Conservation (phyloP, 2,113 vertebrate genomes). For the Trematomus loennbergii region DNA sequence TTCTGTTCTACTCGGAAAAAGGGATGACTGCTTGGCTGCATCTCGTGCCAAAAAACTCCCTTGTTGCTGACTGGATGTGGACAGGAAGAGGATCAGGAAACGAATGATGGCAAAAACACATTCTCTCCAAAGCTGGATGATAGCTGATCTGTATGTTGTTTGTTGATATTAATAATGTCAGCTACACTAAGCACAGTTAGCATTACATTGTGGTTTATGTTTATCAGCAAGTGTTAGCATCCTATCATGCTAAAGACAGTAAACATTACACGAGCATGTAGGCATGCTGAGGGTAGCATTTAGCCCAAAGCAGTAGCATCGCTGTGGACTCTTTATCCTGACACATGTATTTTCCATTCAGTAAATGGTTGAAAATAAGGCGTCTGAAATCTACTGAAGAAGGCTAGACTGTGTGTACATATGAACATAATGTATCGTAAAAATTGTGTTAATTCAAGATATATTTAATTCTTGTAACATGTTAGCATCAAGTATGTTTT, state of each 20-base stretch:
- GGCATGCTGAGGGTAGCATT: background rate
- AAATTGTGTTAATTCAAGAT: background rate
- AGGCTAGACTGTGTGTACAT: background rate
- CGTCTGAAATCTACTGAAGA: background rate
- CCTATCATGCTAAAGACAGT: background rate
- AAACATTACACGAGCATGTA: background rate
- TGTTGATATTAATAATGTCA: background rate
- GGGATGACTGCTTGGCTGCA: background rate
- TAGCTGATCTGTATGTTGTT: background rate
- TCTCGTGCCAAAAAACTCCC: background rate
- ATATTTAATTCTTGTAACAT: background rate
- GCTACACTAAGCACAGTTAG: background rate
- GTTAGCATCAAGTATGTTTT: too few species aligned
- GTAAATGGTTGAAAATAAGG: background rate
- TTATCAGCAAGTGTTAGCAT: background rate
- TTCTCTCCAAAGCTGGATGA: background rate
- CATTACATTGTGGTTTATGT: background rate
- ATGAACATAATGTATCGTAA: background rate
- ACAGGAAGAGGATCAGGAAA: background rate
- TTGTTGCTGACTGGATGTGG: background rate
- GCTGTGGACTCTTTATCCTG: background rate
- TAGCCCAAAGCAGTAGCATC: background rate
- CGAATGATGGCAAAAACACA: background rate
- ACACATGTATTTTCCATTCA: background rate
- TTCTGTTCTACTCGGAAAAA: background rate